phyloP scores from a whole-genome alignment of 1,140 invertebrate genomes.

The Procambarus clarkii region DNA sequence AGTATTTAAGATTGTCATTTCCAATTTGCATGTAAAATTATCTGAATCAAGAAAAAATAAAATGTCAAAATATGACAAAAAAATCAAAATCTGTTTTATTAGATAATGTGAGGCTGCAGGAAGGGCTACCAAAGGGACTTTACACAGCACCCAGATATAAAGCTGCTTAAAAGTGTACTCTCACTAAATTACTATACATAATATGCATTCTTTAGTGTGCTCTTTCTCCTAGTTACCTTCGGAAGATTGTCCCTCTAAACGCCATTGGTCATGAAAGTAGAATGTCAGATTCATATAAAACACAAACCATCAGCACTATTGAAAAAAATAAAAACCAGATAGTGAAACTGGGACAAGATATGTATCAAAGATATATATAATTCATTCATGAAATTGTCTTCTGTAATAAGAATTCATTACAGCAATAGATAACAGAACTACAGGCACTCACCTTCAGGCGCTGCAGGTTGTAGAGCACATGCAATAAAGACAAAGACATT shows the following conservation, averaged over 20 bases:
- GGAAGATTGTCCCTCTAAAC: conserved; percentile 58
- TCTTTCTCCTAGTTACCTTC: conserved; percentile 60
- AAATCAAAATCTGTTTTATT: no score
- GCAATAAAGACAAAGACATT: conserved; percentile 26
- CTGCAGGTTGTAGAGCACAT: conserved; percentile 7
- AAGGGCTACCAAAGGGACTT: conserved; percentile 48
- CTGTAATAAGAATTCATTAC: conserved; percentile 1
- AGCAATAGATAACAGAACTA: not conserved
- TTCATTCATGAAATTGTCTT: conserved; percentile 39
- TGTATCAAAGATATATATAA: conserved; percentile 22
- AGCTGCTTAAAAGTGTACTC: conserved; percentile 33
- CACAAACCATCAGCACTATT: conserved; percentile 52
- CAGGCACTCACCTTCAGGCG: conserved; percentile 35
- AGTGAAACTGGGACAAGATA: conserved; percentile 47
- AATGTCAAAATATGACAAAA: no score
- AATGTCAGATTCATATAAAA: conserved; percentile 63
- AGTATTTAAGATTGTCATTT: not conserved
- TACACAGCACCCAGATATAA: conserved; percentile 54
- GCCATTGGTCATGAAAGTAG: conserved; percentile 70
- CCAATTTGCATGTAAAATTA: no score
- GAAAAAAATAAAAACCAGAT: conserved; percentile 35
- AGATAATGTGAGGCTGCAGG: conserved; percentile 29
- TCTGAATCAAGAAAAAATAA: no score
- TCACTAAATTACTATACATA: conserved; percentile 59
- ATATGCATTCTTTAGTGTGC: conserved; percentile 52